Evolutionary conservation across 2,888 invertebrate species (phyloP).

Genomic region (Druceiella hillmani): DNA sequence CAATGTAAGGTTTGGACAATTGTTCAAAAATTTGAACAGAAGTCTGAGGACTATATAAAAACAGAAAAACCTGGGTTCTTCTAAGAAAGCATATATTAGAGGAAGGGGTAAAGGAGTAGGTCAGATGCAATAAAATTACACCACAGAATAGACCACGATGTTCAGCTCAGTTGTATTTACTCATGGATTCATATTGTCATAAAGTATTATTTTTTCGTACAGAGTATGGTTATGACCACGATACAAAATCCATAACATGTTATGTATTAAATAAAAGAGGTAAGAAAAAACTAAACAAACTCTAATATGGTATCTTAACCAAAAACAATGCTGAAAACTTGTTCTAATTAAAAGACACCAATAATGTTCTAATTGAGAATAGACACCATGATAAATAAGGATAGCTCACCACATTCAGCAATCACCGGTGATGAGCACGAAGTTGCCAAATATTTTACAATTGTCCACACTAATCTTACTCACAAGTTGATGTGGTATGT

Average conservation of each 20-base stretch:
- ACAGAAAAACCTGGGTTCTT: constrained; percentile 18
- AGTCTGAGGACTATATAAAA: constrained; percentile 13
- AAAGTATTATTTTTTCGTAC: constrained; percentile 18
- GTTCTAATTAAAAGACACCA: too few relatives aligned
- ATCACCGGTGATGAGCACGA: constrained; percentile 19
- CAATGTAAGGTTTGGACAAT: constrained; percentile 18
- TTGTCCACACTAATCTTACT: constrained; percentile 24
- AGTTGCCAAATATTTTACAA: constrained; percentile 12
- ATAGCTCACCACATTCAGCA: constrained; percentile 18
- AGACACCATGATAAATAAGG: constrained; percentile 15
- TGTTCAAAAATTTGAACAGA: constrained; percentile 19
- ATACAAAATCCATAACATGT: constrained; percentile 8
- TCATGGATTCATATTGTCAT: constrained; percentile 15
- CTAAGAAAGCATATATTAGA: constrained; percentile 12
- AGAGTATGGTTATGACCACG: constrained; percentile 20
- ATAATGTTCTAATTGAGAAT: constrained; percentile 15
- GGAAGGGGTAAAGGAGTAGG: constrained; percentile 18
- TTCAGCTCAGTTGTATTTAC: constrained; percentile 19
- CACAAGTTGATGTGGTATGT: constrained; percentile 25
- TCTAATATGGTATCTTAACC: too few relatives aligned
- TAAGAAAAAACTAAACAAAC: too few relatives aligned
- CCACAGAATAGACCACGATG: constrained; percentile 17
- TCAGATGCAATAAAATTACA: constrained; percentile 20
- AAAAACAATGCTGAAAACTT: too few relatives aligned
- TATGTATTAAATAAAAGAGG: constrained; percentile 2